Evolutionary conservation across 2,113 vertebrate species (phyloP).

Genomic region (Vireo altiloquus): DNA sequence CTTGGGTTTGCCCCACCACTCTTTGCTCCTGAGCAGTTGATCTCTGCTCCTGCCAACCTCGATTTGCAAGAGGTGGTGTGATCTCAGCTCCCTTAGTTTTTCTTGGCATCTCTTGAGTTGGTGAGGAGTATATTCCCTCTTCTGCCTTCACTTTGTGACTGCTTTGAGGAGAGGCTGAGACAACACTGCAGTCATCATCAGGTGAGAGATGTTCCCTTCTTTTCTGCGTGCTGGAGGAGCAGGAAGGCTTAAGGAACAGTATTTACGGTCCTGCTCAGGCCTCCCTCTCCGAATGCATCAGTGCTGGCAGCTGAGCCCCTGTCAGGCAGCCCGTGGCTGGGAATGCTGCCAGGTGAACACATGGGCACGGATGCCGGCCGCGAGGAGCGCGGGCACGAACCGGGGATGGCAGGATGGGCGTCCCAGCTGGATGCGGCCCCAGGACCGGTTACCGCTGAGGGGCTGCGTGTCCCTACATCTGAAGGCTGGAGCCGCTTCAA

Average conservation of each 20-base stretch:
- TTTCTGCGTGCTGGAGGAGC: background rate
- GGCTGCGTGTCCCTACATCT: background rate
- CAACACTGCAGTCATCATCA: fast-evolving
- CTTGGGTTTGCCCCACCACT: background rate
- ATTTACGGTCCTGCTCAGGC: background rate
- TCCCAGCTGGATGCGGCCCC: background rate
- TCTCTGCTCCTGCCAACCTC: background rate
- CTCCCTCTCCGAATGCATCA: background rate
- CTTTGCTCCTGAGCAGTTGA: background rate
- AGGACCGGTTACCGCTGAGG: background rate
- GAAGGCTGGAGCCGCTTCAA: slow-evolving; percentile 7
- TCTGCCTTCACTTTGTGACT: background rate
- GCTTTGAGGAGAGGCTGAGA: background rate
- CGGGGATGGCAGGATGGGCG: background rate
- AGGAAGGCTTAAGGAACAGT: background rate
- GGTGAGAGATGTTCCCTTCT: background rate
- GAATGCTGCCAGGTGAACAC: slow-evolving; percentile 20
- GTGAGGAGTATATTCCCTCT: background rate
- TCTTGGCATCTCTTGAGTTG: background rate
- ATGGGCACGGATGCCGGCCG: background rate
- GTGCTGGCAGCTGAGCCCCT: slow-evolving; percentile 23
- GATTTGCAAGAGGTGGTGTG: background rate
- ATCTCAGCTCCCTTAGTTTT: background rate
- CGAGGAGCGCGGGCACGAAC: background rate
- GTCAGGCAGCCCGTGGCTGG: background rate